These are phyloP conservation scores for Malacosoma neustria DNA, from an alignment of 2,888 invertebrate species.

Conservation along the genomic window DNA sequence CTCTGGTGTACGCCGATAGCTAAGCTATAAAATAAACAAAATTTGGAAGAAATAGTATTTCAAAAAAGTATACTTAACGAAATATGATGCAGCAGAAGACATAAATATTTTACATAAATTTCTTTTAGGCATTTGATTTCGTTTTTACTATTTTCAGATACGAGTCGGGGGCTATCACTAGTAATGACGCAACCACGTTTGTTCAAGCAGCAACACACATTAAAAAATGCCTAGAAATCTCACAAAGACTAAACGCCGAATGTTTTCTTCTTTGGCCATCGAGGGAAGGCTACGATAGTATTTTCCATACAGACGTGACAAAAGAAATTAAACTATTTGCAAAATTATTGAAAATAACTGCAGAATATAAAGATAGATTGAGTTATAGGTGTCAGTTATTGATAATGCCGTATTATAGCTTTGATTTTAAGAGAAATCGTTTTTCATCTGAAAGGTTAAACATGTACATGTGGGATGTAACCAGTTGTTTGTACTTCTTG, in stretches of 20 bases:
- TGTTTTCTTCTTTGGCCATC: slow-evolving; percentile 78
- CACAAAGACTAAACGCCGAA: slow-evolving; percentile 75
- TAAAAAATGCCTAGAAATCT: slow-evolving; percentile 77
- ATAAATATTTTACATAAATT: no score
- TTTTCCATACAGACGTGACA: slow-evolving; percentile 75
- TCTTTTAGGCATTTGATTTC: no score
- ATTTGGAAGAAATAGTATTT: no score
- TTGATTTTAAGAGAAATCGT: slow-evolving; percentile 16
- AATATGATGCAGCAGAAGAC: no score
- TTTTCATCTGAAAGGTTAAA: slow-evolving; percentile 34
- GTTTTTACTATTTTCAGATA: slow-evolving; percentile 72
- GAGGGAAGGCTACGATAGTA: slow-evolving; percentile 73
- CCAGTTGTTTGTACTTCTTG: slow-evolving; percentile 77
- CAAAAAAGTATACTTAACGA: no score
- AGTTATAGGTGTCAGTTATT: slow-evolving; percentile 75
- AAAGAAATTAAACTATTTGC: slow-evolving; percentile 77
- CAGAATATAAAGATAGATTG: slow-evolving; percentile 77
- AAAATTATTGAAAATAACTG: slow-evolving; percentile 75
- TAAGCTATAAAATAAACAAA: no score
- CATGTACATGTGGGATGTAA: slow-evolving; percentile 77
- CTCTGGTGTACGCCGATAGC: no score
- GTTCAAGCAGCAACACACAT: slow-evolving; percentile 76
- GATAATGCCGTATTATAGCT: slow-evolving; percentile 61
- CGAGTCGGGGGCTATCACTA: slow-evolving; percentile 76
- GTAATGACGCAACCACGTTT: slow-evolving; percentile 73